These are phyloP conservation scores for Amblyteles armatorius DNA, from an alignment of 2,888 invertebrate genomes.

Conservation along the genomic window DNA sequence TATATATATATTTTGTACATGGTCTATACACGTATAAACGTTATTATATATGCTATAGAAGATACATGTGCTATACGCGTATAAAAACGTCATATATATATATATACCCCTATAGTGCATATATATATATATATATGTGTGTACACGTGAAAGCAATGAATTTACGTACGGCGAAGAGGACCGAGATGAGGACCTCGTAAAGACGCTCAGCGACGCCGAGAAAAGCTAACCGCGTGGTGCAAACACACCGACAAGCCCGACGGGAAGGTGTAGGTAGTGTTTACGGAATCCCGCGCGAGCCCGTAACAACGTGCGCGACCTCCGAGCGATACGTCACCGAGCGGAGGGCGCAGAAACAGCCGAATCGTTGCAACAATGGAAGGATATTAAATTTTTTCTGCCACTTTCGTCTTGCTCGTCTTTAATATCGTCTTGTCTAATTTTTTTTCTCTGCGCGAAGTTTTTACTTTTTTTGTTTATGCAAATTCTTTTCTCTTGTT, in stretches of 20 bases:
- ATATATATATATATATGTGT: background rate
- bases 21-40: background rate
- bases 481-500: background rate
- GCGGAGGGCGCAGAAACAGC: background rate
- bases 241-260: background rate
- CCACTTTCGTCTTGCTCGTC: background rate
- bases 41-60: no score
- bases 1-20: no score
- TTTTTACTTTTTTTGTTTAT: background rate
- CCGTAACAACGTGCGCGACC: slow-evolving; percentile 51
- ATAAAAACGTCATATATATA: background rate
- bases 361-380: background rate
- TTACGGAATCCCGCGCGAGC: slow-evolving; percentile 68
- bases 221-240: slow-evolving; percentile 45
- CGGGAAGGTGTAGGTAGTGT: slow-evolving; percentile 70
- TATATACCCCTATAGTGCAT: no score
- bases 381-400: background rate
- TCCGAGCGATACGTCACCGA: slow-evolving; percentile 42
- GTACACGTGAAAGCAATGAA: slow-evolving; percentile 27
- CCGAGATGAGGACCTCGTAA: slow-evolving; percentile 48
- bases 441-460: slow-evolving; percentile 2
- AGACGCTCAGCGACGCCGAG: slow-evolving; percentile 24
- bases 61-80: no score
- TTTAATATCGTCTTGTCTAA: background rate
- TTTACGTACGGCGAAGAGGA: slow-evolving; percentile 43